Percentiles rank a stretch among this genome's conserved stretches.
Evolutionary conservation across 92 coral and sea anemone species (phyloP).

Genomic region (Porites divaricata): DNA sequence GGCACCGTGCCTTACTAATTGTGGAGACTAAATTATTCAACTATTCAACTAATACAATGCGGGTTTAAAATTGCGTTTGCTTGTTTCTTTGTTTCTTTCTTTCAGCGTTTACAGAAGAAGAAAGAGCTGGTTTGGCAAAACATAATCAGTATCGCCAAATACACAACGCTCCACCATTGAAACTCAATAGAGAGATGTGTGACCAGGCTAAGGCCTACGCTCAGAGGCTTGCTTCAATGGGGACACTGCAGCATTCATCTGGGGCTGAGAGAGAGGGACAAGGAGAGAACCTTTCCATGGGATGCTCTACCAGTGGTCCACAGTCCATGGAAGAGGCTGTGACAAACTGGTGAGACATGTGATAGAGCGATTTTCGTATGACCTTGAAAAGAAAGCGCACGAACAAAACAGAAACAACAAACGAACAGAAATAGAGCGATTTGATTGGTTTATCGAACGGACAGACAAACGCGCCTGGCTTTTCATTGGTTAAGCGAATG

Average conservation of each 20-base stretch:
- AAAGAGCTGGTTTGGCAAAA: slow-evolving; percentile 53
- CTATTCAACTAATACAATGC: no score
- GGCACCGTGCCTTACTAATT: no score
- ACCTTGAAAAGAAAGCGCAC: no score
- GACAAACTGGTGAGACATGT: slow-evolving; percentile 60
- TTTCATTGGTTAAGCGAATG: no score
- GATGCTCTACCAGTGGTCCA: slow-evolving; percentile 41
- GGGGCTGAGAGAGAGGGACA: slow-evolving; percentile 57
- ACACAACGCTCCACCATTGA: slow-evolving; percentile 64
- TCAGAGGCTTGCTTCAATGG: slow-evolving; percentile 36
- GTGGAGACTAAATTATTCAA: no score
- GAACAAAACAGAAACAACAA: no score
- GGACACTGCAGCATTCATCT: slow-evolving; percentile 50
- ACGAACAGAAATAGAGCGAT: no score
- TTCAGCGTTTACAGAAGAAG: slow-evolving; percentile 36
- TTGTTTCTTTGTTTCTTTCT: neutral
- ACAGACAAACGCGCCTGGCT: no score
- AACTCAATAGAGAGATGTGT: slow-evolving; percentile 54
- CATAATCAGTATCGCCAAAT: slow-evolving; percentile 70
- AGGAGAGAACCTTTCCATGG: slow-evolving; percentile 76
- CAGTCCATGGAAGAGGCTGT: slow-evolving; percentile 6
- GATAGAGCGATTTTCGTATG: no score
- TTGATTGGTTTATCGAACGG: no score
- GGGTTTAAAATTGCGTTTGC: no score
- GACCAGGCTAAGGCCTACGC: slow-evolving; percentile 73